phyloP scores from a whole-genome alignment of 2,888 invertebrate genomes.

The Hirtodrosophila cameraria region DNA sequence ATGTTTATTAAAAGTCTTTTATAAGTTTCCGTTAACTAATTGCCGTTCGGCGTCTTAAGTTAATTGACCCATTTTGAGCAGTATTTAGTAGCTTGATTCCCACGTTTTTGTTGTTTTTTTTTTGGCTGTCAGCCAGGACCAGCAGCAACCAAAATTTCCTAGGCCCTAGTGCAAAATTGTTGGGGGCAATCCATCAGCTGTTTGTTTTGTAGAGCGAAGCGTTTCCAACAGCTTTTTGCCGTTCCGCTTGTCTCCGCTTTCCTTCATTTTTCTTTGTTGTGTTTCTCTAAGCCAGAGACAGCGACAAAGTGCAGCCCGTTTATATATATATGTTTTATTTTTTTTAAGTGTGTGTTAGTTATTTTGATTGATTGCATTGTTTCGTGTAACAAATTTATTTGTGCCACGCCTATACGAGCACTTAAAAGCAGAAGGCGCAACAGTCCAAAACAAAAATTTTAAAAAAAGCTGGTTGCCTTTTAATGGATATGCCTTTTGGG shows the following conservation, averaged over 20 bases:
- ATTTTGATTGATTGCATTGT: slow-evolving; percentile 76
- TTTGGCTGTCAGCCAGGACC: slow-evolving; percentile 45
- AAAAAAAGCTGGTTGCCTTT: slow-evolving; percentile 2
- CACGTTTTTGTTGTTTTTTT: slow-evolving; percentile 20
- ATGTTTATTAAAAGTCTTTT: slow-evolving; percentile 39
- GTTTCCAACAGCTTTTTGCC: slow-evolving; percentile 45
- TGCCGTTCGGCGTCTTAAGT: slow-evolving; percentile 14
- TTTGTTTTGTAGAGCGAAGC: slow-evolving; percentile 60
- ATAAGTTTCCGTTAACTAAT: slow-evolving; percentile 39
- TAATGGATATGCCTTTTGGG: too few relatives aligned
- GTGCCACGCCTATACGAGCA: slow-evolving; percentile 45
- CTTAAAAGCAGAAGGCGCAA: slow-evolving; percentile 42
- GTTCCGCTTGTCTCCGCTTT: slow-evolving; percentile 25
- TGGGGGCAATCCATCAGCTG: slow-evolving; percentile 67
- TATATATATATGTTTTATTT: slow-evolving; percentile 22
- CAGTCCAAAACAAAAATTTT: slow-evolving; percentile 11
- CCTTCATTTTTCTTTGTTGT: slow-evolving; percentile 14
- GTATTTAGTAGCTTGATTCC: slow-evolving; percentile 31
- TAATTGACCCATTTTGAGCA: slow-evolving; percentile 55
- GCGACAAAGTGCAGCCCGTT: slow-evolving; percentile 55
- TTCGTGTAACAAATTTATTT: slow-evolving; percentile 76
- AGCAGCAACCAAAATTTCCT: slow-evolving; percentile 55
- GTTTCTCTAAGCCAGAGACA: slow-evolving; percentile 34
- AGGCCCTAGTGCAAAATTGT: slow-evolving; percentile 68
- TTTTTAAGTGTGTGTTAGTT: slow-evolving; percentile 47